Percentiles rank a stretch among this genome's conserved stretches.
Conservation (phyloP, 2,888 invertebrate genomes). For the Chromoteleia sp. region DNA sequence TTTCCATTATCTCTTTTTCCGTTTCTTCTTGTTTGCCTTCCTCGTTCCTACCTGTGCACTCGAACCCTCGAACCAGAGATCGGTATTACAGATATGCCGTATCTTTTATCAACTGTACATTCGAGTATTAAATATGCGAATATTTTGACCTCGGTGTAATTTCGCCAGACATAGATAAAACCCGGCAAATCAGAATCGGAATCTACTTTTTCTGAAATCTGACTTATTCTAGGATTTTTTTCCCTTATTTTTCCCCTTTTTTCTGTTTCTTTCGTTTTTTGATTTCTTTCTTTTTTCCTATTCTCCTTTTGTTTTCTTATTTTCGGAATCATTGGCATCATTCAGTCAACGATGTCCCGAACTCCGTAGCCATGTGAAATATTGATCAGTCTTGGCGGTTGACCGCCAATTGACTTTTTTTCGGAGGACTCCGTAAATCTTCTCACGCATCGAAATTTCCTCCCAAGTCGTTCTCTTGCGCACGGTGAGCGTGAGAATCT, state of each 20-base stretch:
- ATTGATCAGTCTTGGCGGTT: slow-evolving; percentile 58
- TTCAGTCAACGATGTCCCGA: slow-evolving; percentile 22
- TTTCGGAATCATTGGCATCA: neutral
- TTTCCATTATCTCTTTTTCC: slow-evolving; percentile 68
- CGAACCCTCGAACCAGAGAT: slow-evolving; percentile 74
- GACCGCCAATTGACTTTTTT: slow-evolving; percentile 50
- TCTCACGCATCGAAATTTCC: slow-evolving; percentile 65
- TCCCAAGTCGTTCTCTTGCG: slow-evolving; percentile 73
- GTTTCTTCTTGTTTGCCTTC: slow-evolving; percentile 41
- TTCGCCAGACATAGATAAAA: slow-evolving; percentile 19
- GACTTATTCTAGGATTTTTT: too few relatives aligned
- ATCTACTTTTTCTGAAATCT: too few relatives aligned
- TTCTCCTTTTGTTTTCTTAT: too few relatives aligned
- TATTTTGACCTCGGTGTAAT: slow-evolving; percentile 12
- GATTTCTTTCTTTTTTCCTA: too few relatives aligned
- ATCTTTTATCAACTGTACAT: slow-evolving; percentile 46
- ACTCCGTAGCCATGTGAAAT: slow-evolving; percentile 40
- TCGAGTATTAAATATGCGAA: slow-evolving; percentile 54
- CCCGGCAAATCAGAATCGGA: too few relatives aligned
- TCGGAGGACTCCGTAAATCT: slow-evolving; percentile 48
- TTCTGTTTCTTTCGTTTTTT: too few relatives aligned
- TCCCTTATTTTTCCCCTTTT: too few relatives aligned
- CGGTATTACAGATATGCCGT: slow-evolving; percentile 63
- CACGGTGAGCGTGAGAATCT: slow-evolving; percentile 80
- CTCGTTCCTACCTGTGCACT: slow-evolving; percentile 49